Conservation (phyloP, 1,140 invertebrate genomes). For the Plutomurus gul region DNA sequence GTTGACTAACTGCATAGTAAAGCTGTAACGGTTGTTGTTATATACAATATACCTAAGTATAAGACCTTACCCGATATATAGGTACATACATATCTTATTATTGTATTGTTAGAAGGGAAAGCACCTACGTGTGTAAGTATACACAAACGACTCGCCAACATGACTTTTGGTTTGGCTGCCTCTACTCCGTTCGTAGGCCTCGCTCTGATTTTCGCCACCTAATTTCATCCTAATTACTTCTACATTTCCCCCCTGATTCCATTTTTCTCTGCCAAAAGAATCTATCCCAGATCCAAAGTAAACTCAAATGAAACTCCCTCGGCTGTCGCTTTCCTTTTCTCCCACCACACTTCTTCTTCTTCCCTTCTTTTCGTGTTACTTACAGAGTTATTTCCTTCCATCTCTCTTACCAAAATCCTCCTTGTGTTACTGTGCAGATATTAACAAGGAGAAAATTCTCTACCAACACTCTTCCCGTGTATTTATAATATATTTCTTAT, state of each 20-base stretch:
- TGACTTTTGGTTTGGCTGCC: not conserved
- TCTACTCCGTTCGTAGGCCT: not conserved
- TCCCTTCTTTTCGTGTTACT: not conserved
- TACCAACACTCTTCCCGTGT: no score
- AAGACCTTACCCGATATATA: no score
- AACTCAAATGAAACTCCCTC: constrained; percentile 17
- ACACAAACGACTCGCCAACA: no score
- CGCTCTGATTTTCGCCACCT: constrained; percentile 41
- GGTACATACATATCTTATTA: no score
- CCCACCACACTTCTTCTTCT: not conserved
- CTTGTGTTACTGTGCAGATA: not conserved
- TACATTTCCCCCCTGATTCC: constrained; percentile 42
- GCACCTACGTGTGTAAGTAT: no score
- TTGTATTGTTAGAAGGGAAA: no score
- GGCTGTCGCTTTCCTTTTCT: constrained; percentile 14
- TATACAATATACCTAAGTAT: no score
- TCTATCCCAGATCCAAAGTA: constrained; percentile 25
- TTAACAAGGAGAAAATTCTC: no score
- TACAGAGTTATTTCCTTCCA: not conserved
- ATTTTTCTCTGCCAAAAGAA: constrained; percentile 37
- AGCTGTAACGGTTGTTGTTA: no score
- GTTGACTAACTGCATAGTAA: no score
- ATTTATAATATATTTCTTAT: no score
- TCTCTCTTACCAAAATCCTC: not conserved
- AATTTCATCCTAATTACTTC: constrained; percentile 45